These are phyloP conservation scores for Carlito syrichta DNA, from an alignment of 2,113 vertebrate species.

Conservation along the genomic window DNA sequence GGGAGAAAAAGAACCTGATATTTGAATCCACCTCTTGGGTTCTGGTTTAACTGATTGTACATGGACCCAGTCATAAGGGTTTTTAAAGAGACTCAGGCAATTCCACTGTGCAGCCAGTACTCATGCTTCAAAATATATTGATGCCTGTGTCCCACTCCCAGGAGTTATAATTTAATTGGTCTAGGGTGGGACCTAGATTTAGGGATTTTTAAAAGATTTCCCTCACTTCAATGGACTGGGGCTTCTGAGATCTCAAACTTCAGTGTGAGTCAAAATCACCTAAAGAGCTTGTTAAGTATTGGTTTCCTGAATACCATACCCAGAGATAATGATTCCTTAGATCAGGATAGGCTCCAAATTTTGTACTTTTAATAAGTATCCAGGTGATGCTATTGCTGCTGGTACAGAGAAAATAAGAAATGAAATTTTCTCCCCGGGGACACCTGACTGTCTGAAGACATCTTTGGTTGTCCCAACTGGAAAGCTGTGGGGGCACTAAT, in stretches of 20 bases:
- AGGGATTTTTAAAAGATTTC: background rate
- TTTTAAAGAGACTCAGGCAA: background rate
- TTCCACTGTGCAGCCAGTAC: background rate
- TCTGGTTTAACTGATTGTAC: background rate
- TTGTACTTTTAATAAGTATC: background rate
- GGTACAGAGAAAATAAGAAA: background rate
- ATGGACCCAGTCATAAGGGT: background rate
- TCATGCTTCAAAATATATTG: background rate
- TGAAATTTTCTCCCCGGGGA: background rate
- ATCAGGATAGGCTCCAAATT: background rate
- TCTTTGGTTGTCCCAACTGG: background rate
- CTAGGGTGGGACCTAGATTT: background rate
- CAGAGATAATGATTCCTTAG: background rate
- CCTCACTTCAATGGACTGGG: too few species aligned
- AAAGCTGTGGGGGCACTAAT: accelerated
- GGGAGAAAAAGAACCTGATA: background rate
- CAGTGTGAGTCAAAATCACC: background rate
- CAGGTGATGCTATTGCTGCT: background rate
- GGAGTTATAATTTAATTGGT: background rate
- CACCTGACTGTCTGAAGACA: background rate
- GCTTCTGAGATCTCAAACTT: background rate
- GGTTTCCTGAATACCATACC: background rate
- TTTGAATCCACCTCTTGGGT: background rate
- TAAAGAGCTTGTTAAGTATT: background rate
- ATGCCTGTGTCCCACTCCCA: background rate